phyloP scores from a whole-genome alignment of 2,113 vertebrate species.

The Platysternon megacephalum region DNA sequence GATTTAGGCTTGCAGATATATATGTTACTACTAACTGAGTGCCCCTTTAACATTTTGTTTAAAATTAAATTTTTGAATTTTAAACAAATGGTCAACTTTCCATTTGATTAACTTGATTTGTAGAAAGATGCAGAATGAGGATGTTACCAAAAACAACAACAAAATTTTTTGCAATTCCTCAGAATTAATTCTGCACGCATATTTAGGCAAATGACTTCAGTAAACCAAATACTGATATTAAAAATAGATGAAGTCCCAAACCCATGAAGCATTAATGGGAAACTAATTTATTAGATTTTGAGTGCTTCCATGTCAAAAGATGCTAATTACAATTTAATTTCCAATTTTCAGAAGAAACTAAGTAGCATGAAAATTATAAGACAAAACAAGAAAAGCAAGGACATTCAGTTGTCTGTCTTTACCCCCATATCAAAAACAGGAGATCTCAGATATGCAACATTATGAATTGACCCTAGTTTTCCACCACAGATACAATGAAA shows the following conservation, averaged over 20 bases:
- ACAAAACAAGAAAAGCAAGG: not conserved
- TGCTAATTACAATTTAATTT: rapidly evolving
- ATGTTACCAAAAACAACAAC: rapidly evolving
- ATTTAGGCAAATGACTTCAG: not conserved
- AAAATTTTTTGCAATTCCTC: rapidly evolving
- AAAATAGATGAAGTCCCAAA: not conserved
- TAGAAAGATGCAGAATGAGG: not conserved
- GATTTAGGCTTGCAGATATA: not conserved
- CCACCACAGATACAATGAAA: not conserved
- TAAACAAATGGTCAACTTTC: not conserved
- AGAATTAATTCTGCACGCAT: not conserved
- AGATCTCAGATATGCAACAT: not conserved
- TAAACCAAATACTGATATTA: too few relatives aligned
- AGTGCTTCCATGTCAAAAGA: not conserved
- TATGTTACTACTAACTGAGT: not conserved
- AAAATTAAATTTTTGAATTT: not conserved
- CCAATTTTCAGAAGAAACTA: rapidly evolving
- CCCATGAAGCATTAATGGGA: rapidly evolving
- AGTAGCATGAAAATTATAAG: not conserved
- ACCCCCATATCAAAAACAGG: not conserved
- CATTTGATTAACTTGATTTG: not conserved
- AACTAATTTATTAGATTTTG: rapidly evolving
- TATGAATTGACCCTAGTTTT: not conserved
- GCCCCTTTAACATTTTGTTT: not conserved
- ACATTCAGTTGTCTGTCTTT: not conserved